phyloP scores from a whole-genome alignment of 1,140 invertebrate species.

The Habropoda laboriosa region DNA sequence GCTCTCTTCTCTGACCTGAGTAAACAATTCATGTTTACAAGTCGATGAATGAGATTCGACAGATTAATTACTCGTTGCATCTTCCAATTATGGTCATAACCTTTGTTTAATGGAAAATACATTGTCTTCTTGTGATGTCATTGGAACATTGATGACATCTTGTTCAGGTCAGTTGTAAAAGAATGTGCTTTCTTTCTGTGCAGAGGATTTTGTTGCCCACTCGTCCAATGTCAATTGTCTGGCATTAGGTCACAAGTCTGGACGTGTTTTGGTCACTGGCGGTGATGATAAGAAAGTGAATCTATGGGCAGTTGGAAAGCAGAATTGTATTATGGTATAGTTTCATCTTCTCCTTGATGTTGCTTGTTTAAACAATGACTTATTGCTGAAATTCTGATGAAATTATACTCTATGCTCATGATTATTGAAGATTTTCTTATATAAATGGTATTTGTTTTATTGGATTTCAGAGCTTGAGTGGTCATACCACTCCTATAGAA shows the following conservation, averaged over 20 bases:
- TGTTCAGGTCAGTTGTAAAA: not conserved
- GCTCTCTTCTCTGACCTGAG: not conserved
- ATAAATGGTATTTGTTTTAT: not conserved
- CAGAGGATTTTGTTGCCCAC: conserved; percentile 96
- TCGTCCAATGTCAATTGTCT: conserved; percentile 94
- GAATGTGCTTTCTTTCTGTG: conserved; percentile 71
- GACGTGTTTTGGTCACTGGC: conserved; percentile 96
- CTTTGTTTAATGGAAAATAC: conserved; percentile 22
- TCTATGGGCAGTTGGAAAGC: conserved; percentile 97
- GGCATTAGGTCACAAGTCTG: conserved; percentile 94
- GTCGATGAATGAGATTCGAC: not conserved
- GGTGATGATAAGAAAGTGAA: conserved; percentile 99
- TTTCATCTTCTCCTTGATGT: not conserved
- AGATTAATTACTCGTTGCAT: conserved; percentile 6
- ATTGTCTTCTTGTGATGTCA: conserved; percentile 21
- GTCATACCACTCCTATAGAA: conserved; percentile 96
- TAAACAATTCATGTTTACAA: conserved; percentile 54
- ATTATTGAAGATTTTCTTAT: too few species aligned
- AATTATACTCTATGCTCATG: too few species aligned
- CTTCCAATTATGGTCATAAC: conserved; percentile 48
- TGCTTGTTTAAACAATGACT: conserved; percentile 1
- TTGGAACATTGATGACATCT: not conserved
- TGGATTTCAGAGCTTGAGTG: conserved; percentile 90
- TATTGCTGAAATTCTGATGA: not conserved
- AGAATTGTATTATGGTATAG: conserved; percentile 96